Evolutionary conservation across 2,113 vertebrate genomes (phyloP).

Genomic region (Riparia riparia): DNA sequence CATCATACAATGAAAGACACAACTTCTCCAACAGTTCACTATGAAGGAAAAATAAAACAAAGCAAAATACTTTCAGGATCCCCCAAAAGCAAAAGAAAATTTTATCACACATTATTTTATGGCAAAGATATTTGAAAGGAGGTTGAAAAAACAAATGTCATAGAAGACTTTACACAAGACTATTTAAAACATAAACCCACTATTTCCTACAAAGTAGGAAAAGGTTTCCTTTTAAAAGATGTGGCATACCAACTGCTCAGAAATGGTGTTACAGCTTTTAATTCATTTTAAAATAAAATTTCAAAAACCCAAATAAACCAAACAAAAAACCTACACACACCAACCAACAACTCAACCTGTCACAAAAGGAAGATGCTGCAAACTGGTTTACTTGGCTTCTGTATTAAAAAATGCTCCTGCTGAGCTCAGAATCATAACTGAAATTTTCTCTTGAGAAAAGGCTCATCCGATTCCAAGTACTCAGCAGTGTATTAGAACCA

Average conservation of each 20-base stretch:
- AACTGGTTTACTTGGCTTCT: background rate
- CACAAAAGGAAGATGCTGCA: background rate
- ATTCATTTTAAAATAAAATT: background rate
- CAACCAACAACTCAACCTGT: background rate
- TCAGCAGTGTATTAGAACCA: background rate
- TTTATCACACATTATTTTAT: background rate
- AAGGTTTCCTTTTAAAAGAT: background rate
- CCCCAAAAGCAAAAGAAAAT: background rate
- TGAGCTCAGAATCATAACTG: background rate
- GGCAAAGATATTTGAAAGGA: background rate
- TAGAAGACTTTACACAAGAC: background rate
- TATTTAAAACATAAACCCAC: background rate
- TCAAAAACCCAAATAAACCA: background rate
- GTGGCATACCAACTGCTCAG: background rate
- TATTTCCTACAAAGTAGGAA: background rate
- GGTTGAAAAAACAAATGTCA: background rate
- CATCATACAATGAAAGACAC: conserved; percentile 94
- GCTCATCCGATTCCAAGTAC: background rate
- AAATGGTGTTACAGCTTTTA: background rate
- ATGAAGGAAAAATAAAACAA: conserved; percentile 30
- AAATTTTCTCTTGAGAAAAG: background rate
- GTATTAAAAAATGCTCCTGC: background rate
- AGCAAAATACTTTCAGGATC: conserved; percentile 15
- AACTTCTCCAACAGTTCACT: conserved; percentile 94
- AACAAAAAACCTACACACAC: background rate